Evolutionary conservation across 2,113 vertebrate species (phyloP), one percentile per base, ranked within the genome.

Genomic region (Acrocephalus kingi): DNA sequence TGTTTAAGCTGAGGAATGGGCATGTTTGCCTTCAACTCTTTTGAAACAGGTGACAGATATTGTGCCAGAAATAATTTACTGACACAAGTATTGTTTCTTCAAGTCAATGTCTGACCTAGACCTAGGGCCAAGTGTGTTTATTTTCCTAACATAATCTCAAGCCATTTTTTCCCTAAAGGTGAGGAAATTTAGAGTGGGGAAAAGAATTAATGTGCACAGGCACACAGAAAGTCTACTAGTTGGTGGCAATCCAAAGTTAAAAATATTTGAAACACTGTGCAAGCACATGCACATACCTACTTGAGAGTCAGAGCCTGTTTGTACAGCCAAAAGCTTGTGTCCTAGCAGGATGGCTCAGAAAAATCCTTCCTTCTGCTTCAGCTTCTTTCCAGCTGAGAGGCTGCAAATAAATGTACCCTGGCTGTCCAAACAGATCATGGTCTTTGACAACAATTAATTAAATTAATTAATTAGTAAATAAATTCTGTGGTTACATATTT

Each of bases 21-120:
- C 75, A 85, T 93, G 76, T 95, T 96, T 95, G 77, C 93, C 69
- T 91, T 79, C 93, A 81, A 90, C 39, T 78, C 54, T 45, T 77
- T 69, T 71, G 78, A 88, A 94, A 68, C 64, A 78, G 63, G 88
- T 93, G 93, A 95, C 77, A 92, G 67, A 91, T 88, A 90, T n/a
- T 89, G 77, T 88, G 77, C 80, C 89, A 95, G 91, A 96, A 94
- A 93, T 92, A 96, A 97, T 93, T 90, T 92, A 89, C 92, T 45
- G 84, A 79, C 84, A 81, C 89, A 89, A 54, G 91, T 91, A 82
- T 77, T 94, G 67, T 87, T 96, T 74, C 54, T 67, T 80, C 5
- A 2, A 94, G 87, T 85, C 86, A 81, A 19, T 81, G 92, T 84
- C 74, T 97, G 94, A 95, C 96, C 97, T 90, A 91, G 80, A 93